Evolutionary conservation across 1,140 invertebrate genomes (phyloP), one percentile per base, ranked within the genome.

Genomic region (Eurosta solidaginis): DNA sequence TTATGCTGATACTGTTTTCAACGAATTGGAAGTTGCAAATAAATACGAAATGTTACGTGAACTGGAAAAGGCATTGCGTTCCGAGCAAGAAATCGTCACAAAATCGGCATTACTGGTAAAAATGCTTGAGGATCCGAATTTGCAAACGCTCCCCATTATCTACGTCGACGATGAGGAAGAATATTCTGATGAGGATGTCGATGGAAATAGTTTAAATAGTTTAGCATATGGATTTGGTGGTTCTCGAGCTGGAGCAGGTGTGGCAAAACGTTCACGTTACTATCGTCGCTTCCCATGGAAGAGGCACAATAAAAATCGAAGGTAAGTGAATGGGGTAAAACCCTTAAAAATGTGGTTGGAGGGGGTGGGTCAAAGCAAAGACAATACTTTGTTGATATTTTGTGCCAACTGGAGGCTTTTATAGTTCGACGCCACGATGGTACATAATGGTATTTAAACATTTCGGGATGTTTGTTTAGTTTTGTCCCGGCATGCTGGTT

Each of bases 271-370:
- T 74, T 90, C 90, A 2, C 89, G 90, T 68, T 91, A 91, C 79
- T 92, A 92, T 80, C 88, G 91, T 76, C 89, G 89, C 52, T 92
- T 91, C 85, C 91, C 91, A 6, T 91, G 90, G 89, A 92, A 92
- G 83, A 85, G 91, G 44, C 90, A 91, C 82, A 86, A 87, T 22
- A 84, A 88, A 76, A 85, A 84, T 78, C 82, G 85, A 73, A 82
- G 82, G 83, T 88, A 82, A 82, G 82, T 29, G 52, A n/a, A 25
- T 12, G 4, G 33, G 1, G 17, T 17, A 9, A 27, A 1, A 12
- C n/a, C 3, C n/a, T n/a, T n/a, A n/a, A n/a, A n/a, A n/a, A n/a
- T n/a, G n/a, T n/a, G n/a, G n/a, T n/a, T n/a, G n/a, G n/a, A n/a
- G n/a, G n/a, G n/a, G n/a, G n/a, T n/a, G n/a, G n/a, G n/a, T n/a